Percentiles rank a stretch among this genome's conserved stretches.
Conservation (phyloP, 1,140 invertebrate species). For the Rhopalosiphum padi region DNA sequence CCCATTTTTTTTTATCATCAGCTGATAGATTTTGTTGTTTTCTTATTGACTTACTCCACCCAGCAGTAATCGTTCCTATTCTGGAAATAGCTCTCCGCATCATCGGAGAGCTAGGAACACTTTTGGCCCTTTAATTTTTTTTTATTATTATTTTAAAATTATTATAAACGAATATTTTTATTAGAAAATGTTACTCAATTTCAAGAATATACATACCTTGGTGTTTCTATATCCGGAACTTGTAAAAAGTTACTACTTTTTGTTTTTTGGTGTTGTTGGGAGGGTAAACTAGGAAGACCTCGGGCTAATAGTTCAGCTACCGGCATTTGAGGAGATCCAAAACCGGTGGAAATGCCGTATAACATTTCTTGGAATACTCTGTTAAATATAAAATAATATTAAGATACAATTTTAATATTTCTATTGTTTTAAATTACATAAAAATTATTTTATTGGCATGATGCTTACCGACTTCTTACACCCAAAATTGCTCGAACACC, state of each 20-base stretch:
- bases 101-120: constrained; percentile 93
- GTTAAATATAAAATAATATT: constrained; percentile 50
- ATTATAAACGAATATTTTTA: neutral
- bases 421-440: neutral
- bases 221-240: constrained; percentile 76
- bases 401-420: neutral
- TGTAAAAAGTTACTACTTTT: constrained; percentile 92
- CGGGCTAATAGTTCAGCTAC: constrained; percentile 85
- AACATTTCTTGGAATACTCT: constrained; percentile 91
- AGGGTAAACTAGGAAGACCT: constrained; percentile 82
- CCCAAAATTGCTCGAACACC: constrained; percentile 90
- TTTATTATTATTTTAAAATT: neutral
- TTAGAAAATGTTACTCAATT: neutral
- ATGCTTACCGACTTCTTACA: constrained; percentile 79
- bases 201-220: constrained; percentile 66
- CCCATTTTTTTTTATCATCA: constrained; percentile 91
- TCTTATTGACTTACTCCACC: constrained; percentile 85
- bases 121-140: constrained; percentile 77
- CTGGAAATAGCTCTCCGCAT: constrained; percentile 89
- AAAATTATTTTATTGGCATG: neutral
- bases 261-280: constrained; percentile 83
- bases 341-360: constrained; percentile 91
- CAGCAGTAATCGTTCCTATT: constrained; percentile 85
- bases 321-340: constrained; percentile 90
- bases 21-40: constrained; percentile 77